Evolutionary conservation across 1,140 invertebrate species (phyloP).

Genomic region (Monomorium pharaonis): DNA sequence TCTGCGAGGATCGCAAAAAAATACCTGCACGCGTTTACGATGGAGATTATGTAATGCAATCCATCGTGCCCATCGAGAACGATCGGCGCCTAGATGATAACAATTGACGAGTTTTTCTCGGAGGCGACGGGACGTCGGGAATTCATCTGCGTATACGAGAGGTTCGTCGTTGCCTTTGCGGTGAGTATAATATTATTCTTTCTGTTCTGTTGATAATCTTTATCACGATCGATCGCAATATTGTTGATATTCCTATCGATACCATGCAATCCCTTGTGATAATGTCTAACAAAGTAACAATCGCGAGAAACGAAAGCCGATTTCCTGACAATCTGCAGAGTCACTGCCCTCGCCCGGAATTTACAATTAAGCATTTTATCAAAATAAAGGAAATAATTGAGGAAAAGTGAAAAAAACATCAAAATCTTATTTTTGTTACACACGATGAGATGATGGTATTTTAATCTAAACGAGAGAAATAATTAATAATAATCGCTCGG

Average conservation of each 20-base stretch:
- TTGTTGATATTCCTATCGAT: neutral
- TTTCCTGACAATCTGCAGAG: neutral
- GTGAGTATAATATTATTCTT: neutral
- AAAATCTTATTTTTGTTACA: no score
- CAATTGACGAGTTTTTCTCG: slow-evolving; percentile 33
- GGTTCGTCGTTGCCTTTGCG: no score
- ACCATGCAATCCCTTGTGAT: neutral
- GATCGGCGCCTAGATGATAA: slow-evolving; percentile 27
- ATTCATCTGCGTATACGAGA: neutral
- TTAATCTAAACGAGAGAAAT: no score
- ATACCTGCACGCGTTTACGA: neutral
- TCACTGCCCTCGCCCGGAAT: neutral
- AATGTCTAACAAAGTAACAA: neutral
- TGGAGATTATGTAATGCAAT: neutral
- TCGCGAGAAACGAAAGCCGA: neutral
- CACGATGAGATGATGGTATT: no score
- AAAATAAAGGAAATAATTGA: no score
- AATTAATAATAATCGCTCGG: no score
- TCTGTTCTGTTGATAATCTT: neutral
- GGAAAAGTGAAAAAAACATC: no score
- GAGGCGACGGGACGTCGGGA: neutral
- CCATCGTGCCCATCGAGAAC: neutral
- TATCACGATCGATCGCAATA: neutral
- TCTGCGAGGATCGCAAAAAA: slow-evolving; percentile 19
- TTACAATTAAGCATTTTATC: no score